Percentiles rank a stretch among this genome's conserved stretches.
These are phyloP conservation scores for Seira sanloemensis DNA, from an alignment of 2,888 invertebrate genomes.

Conservation along the genomic window DNA sequence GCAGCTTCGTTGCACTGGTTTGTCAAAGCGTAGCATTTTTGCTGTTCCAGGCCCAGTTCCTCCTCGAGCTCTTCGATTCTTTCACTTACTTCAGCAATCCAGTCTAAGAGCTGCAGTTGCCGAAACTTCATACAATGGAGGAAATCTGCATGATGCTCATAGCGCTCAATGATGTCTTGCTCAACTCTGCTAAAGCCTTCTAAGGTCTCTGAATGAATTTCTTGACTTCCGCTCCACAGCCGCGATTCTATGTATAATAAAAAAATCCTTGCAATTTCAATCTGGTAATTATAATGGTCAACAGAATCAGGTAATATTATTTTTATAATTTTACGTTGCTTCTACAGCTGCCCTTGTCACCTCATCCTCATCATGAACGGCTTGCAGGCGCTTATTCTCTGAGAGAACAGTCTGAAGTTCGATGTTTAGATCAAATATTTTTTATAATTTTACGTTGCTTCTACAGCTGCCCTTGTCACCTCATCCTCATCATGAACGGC, in stretches of 20 bases:
- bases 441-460: constrained; percentile 32
- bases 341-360: constrained; percentile 2
- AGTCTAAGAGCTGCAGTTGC: constrained; percentile 22
- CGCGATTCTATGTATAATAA: constrained; percentile 2
- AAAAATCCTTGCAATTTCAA: neutral
- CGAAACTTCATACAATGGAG: constrained; percentile 26
- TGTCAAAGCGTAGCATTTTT: too few relatives aligned
- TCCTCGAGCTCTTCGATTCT: neutral
- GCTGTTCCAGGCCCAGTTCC: neutral
- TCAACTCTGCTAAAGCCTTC: constrained; percentile 22
- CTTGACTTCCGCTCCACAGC: constrained; percentile 25
- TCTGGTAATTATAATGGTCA: neutral
- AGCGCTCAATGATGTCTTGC: constrained; percentile 1
- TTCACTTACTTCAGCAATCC: neutral
- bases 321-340: neutral
- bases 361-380: constrained; percentile 25
- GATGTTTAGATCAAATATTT: too few relatives aligned
- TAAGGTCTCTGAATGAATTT: neutral
- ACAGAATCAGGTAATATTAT: neutral
- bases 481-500: constrained; percentile 24
- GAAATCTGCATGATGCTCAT: constrained; percentile 40
- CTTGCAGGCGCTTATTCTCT: constrained; percentile 2
- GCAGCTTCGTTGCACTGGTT: neutral
- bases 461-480: neutral
- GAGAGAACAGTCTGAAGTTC: constrained; percentile 10